These are phyloP conservation scores for Gila orcuttii DNA, from an alignment of 2,113 vertebrate genomes.

Conservation along the genomic window DNA sequence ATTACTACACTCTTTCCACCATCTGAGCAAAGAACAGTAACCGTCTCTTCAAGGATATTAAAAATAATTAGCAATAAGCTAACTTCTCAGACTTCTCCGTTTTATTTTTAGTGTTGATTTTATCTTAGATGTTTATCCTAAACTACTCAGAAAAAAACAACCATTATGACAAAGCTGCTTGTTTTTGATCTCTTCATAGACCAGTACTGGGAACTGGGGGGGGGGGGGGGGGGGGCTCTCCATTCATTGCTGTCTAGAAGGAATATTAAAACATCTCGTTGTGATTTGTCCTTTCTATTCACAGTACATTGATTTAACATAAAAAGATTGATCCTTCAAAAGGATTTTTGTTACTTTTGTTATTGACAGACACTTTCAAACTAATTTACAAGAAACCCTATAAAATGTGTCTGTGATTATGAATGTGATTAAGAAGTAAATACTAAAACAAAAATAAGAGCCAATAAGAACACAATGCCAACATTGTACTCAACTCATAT, in stretches of 20 bases:
- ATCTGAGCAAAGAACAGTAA: not conserved
- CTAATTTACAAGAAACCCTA: not conserved
- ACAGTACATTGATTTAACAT: not conserved
- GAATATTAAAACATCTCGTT: not conserved
- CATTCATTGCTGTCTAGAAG: not conserved
- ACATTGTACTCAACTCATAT: not conserved
- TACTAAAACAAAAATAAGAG: conserved; percentile 3
- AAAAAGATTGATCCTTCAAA: not conserved
- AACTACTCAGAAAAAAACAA: not conserved
- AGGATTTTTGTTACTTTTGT: not conserved
- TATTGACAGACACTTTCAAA: not conserved
- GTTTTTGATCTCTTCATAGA: not conserved
- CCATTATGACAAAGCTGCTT: not conserved
- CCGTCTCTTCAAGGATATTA: not conserved
- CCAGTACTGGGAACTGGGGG: too few relatives aligned
- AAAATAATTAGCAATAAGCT: too few relatives aligned
- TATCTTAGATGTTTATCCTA: not conserved
- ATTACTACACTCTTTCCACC: not conserved
- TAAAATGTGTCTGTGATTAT: not conserved
- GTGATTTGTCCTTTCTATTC: not conserved
- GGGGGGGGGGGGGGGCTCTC: too few relatives aligned
- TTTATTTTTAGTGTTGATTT: not conserved
- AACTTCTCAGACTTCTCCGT: too few relatives aligned
- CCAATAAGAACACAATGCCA: not conserved
- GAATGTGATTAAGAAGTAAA: not conserved